Conservation (phyloP, 2,888 invertebrate species). For the Apamea monoglypha region DNA sequence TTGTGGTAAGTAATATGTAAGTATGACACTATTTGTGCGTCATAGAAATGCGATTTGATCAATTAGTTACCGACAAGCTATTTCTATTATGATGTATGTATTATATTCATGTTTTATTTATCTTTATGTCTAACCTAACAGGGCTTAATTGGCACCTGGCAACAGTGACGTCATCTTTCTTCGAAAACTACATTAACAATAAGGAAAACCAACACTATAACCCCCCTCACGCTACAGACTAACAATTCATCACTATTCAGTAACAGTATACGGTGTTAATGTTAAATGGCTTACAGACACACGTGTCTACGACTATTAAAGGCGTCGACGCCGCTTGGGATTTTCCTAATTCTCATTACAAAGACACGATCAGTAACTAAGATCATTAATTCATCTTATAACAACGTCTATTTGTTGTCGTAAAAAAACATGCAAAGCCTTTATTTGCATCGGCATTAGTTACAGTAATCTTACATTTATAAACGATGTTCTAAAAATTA, state of each 20-base stretch:
- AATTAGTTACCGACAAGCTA: constrained; percentile 10
- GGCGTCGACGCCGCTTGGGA: constrained; percentile 39
- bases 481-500: constrained; percentile 47
- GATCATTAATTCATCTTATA: constrained; percentile 43
- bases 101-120: constrained; percentile 6
- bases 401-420: constrained; percentile 10
- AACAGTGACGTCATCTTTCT: constrained; percentile 41
- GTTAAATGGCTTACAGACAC: constrained; percentile 34
- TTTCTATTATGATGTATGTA: constrained; percentile 19
- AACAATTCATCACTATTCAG: constrained; percentile 45
- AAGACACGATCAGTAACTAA: constrained; percentile 27
- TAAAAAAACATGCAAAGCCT: constrained; percentile 51
- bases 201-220: constrained; percentile 42
- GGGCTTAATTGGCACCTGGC: constrained; percentile 8
- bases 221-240: constrained; percentile 18
- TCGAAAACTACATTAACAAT: constrained; percentile 26
- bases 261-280: constrained; percentile 25
- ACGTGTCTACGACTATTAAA: constrained; percentile 32
- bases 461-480: constrained; percentile 43
- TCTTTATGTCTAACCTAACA: neutral
- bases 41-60: constrained; percentile 32
- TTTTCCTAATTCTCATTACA: constrained; percentile 49
- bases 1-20: neutral
- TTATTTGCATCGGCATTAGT: constrained; percentile 30
- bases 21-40: neutral